A percentile compares a stretch with the other conserved stretches of the same genome.
Conservation (phyloP, 2,888 invertebrate species). For the Trisateles emortualis region DNA sequence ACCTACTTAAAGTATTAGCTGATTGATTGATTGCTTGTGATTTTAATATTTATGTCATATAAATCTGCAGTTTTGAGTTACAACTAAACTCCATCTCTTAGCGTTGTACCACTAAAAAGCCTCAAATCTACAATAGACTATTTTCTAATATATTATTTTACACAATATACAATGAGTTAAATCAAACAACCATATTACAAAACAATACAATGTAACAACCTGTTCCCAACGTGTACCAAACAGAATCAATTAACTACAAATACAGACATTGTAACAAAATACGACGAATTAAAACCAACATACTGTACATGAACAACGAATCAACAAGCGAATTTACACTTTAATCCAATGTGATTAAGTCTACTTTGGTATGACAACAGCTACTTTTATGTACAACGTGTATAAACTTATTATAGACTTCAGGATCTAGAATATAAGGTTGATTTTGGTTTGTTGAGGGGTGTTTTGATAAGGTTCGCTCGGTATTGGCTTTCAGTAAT, state of each 20-base stretch:
- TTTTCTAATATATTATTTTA: too few relatives aligned
- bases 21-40: too few relatives aligned
- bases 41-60: too few relatives aligned
- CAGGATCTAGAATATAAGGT: constrained; percentile 43
- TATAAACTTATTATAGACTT: constrained; percentile 30
- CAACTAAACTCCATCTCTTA: too few relatives aligned
- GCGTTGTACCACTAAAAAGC: too few relatives aligned
- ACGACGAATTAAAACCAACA: constrained; percentile 40
- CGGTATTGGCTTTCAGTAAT: constrained; percentile 45
- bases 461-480: constrained; percentile 46
- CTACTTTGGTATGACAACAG: constrained; percentile 21
- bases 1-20: too few relatives aligned
- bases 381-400: not conserved
- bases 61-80: too few relatives aligned
- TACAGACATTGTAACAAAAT: constrained; percentile 37
- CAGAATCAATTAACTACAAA: constrained; percentile 49
- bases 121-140: too few relatives aligned
- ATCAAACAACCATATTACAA: constrained; percentile 12
- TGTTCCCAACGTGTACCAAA: constrained; percentile 26
- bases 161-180: not conserved
- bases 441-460: constrained; percentile 39
- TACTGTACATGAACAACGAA: constrained; percentile 25
- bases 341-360: constrained; percentile 30
- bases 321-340: constrained; percentile 43
- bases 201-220: constrained; percentile 17